Conservation (phyloP, 2,888 invertebrate species). For the Netelia fuscicornis region DNA sequence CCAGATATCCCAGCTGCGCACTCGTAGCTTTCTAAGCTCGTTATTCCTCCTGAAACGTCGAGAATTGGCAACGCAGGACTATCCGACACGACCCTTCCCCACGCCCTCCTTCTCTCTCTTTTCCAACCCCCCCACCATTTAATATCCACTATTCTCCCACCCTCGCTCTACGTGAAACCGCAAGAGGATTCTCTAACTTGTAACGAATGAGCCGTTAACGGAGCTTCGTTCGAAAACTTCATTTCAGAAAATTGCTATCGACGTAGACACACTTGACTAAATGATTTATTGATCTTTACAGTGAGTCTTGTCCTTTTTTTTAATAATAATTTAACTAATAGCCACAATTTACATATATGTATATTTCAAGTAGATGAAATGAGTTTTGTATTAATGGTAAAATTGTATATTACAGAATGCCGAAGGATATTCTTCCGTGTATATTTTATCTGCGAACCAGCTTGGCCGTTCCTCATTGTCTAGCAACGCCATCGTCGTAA, state of each 20-base stretch:
- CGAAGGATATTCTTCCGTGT: not conserved
- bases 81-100: conserved; percentile 15
- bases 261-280: not conserved
- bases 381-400: too few relatives aligned
- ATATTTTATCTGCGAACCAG: conserved; percentile 28
- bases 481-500: conserved; percentile 47
- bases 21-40: conserved; percentile 65
- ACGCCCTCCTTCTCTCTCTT: conserved; percentile 42
- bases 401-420: too few relatives aligned
- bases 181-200: not conserved
- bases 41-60: conserved; percentile 59
- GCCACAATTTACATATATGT: too few relatives aligned
- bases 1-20: conserved; percentile 61
- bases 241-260: not conserved
- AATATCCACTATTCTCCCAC: conserved; percentile 19
- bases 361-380: too few relatives aligned
- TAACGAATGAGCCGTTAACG: not conserved
- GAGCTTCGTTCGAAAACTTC: not conserved
- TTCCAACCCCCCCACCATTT: conserved; percentile 47
- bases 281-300: not conserved
- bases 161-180: conserved; percentile 7
- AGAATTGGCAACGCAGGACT: conserved; percentile 66
- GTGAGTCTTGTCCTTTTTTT: not conserved
- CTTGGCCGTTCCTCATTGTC: conserved; percentile 52
- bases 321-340: too few relatives aligned